A percentile compares a stretch with the other conserved stretches of the same genome.
Conservation (phyloP, 2,888 invertebrate genomes). For the Nematopogon swammerdamellus region DNA sequence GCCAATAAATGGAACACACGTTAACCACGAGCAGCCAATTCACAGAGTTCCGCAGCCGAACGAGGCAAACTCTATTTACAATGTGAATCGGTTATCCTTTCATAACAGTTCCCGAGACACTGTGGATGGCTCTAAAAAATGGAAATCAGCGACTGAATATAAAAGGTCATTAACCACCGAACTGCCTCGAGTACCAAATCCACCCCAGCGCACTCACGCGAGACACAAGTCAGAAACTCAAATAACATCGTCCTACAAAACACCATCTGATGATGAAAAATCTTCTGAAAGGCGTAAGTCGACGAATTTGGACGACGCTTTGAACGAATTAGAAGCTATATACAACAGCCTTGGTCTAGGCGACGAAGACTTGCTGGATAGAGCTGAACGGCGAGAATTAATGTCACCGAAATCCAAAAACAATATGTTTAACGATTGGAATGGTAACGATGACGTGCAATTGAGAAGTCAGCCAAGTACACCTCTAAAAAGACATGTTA, state of each 20-base stretch:
- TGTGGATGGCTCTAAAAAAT: constrained; percentile 40
- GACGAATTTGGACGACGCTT: constrained; percentile 81
- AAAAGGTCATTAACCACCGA: constrained; percentile 39
- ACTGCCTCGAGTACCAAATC: constrained; percentile 29
- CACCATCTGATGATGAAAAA: constrained; percentile 47
- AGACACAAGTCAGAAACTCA: constrained; percentile 48
- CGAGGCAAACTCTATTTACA: constrained; percentile 15
- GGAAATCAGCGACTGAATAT: constrained; percentile 49
- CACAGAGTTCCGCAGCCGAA: neutral
- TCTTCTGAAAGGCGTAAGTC: constrained; percentile 61
- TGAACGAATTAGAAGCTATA: constrained; percentile 88
- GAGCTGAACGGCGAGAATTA: constrained; percentile 72
- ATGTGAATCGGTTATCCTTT: constrained; percentile 27
- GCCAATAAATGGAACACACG: neutral
- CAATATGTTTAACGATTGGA: constrained; percentile 48
- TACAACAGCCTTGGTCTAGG: constrained; percentile 83
- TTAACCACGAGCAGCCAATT: neutral
- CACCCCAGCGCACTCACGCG: constrained; percentile 37
- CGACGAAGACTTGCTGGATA: constrained; percentile 77
- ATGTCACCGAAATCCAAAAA: constrained; percentile 49
- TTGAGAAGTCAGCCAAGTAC: constrained; percentile 44
- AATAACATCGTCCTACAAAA: constrained; percentile 29
- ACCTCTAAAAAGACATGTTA: constrained; percentile 28
- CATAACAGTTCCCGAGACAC: constrained; percentile 28
- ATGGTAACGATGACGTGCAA: constrained; percentile 47